A percentile compares a stretch with the other conserved stretches of the same genome.
Conservation (phyloP, 2,113 vertebrate genomes). For the Oncorhynchus clarkii region DNA sequence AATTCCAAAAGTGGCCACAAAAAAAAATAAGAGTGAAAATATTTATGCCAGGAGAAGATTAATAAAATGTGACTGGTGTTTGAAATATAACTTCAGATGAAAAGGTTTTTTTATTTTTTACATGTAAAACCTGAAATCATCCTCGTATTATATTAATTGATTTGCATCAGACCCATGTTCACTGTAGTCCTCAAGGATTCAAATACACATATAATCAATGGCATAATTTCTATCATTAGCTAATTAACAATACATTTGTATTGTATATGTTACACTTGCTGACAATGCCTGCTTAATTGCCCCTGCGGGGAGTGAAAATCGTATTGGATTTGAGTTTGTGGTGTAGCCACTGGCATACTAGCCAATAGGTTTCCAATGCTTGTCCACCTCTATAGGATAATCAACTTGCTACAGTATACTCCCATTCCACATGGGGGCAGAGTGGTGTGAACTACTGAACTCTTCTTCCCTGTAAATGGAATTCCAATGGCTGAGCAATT, state of each 20-base stretch:
- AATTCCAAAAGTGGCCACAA: background rate
- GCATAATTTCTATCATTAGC: no score
- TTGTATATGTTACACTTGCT: background rate
- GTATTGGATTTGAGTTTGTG: background rate
- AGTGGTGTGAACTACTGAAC: slow-evolving; percentile 46
- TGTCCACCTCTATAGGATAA: background rate
- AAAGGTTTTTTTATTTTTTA: no score
- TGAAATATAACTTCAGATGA: background rate
- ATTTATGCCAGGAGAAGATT: background rate
- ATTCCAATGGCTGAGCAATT: slow-evolving; percentile 35
- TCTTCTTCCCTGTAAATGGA: slow-evolving; percentile 21
- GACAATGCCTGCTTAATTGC: no score
- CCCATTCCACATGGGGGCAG: slow-evolving; percentile 60
- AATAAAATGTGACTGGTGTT: background rate
- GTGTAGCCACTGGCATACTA: background rate
- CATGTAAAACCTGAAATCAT: background rate
- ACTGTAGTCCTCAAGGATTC: background rate
- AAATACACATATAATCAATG: background rate
- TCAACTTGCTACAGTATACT: slow-evolving; percentile 2
- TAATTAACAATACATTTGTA: background rate
- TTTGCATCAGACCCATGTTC: background rate
- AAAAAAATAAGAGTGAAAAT: background rate
- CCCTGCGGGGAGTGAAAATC: background rate
- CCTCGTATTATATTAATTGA: background rate
- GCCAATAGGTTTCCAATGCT: slow-evolving; percentile 7